Evolutionary conservation across 2,888 invertebrate species (phyloP).

Genomic region (Hypolimnas misippus): DNA sequence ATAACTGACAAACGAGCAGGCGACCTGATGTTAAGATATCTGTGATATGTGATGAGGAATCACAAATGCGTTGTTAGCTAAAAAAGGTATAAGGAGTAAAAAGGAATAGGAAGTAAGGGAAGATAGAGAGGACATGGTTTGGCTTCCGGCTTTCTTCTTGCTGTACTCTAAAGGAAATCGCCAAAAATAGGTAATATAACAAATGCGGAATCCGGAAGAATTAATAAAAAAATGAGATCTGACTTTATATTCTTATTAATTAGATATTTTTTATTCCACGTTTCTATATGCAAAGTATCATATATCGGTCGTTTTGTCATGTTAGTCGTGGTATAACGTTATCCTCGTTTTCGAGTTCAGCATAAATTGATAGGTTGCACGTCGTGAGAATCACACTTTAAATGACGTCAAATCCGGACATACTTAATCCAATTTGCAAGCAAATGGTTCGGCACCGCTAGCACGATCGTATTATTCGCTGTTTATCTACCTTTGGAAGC

Average conservation of each 20-base stretch:
- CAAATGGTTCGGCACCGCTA: slow-evolving; percentile 23
- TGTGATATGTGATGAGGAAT: too few species aligned
- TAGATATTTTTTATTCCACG: not conserved
- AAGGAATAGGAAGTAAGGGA: too few species aligned
- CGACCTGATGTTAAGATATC: too few species aligned
- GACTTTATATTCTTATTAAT: not conserved
- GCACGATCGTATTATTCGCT: slow-evolving; percentile 18
- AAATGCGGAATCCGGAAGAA: too few species aligned
- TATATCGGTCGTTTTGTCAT: slow-evolving; percentile 5
- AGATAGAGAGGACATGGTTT: too few species aligned
- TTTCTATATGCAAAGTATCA: not conserved
- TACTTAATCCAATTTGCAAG: slow-evolving; percentile 31
- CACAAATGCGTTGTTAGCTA: too few species aligned
- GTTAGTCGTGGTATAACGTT: not conserved
- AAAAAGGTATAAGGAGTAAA: too few species aligned
- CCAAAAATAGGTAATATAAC: too few species aligned
- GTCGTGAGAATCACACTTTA: slow-evolving; percentile 32
- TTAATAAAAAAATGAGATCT: too few species aligned
- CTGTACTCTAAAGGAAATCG: too few species aligned
- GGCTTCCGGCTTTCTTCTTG: too few species aligned
- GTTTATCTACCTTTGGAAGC: slow-evolving; percentile 18
- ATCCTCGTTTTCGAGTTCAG: not conserved
- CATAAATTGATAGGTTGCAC: not conserved
- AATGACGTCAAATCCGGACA: slow-evolving; percentile 25
- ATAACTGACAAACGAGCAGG: too few species aligned